Base-by-base conservation (phyloP, 2,888 invertebrate species). In the Dryadula phaetusa region DNA sequence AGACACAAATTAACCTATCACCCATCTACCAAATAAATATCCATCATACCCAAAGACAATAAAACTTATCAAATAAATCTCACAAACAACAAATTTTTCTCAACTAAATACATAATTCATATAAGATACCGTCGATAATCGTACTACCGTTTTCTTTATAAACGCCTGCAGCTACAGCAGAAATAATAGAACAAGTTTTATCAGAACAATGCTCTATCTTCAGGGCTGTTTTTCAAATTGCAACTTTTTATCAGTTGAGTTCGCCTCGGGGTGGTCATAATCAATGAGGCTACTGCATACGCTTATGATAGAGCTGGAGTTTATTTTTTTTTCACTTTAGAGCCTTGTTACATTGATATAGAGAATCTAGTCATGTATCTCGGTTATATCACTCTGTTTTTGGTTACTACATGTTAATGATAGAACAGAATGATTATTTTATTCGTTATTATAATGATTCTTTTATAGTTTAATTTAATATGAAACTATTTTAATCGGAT, bases 61-160 rank as follows among this genome's bases (percentile, higher is more conserved):
- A 75, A 74, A 81, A 82, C 75, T 80, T 78, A 70, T 62, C 69
- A 72, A 74, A 82, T 80, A 82, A 81, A 82, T 80, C 82, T 77
- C 70, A 75, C 72, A 72, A 72, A 70, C 72, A 76, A 77, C 77
- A 79, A 79, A 83, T 83, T 85, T 81, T 80, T 81, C 82, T 75
- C 82, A 86, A 87, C 85, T 85, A 85, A 84, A 85, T 85, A 86
- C 88, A 89, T 89, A 90, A 87, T 88, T 89, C 88, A 89, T 86
- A 83, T 74, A 75, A 74, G 78, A 77, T 75, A 73, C 72, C 72
- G 71, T 78, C 77, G 80, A 81, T 80, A 80, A 82, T 81, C 81
- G 82, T 81, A 79, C 56, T 46, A 79, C 75, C 74, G 77, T 73
- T 75, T 77, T 80, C 79, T 77, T 82, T 72, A 76, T 67, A 67